Conservation (phyloP, 2,113 vertebrate genomes). For the Phyllostomus discolor region DNA sequence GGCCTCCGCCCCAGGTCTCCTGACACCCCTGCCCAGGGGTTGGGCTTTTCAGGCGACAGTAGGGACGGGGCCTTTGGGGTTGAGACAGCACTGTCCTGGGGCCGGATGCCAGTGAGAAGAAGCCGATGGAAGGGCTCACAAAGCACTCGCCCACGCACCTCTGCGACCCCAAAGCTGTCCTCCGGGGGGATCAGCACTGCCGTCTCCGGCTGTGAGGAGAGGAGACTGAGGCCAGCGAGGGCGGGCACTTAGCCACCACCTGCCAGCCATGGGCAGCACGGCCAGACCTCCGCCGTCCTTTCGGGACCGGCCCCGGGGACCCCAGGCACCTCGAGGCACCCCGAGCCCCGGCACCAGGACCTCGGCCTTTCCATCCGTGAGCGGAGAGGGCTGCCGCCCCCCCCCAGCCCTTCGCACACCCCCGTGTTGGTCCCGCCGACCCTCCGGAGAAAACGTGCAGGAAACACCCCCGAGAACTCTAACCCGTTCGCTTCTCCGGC, state of each 20-base stretch:
- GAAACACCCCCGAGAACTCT: fast-evolving
- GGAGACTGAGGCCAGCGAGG: background rate
- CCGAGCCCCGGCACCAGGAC: no score
- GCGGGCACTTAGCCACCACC: background rate
- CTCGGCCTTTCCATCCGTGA: fast-evolving
- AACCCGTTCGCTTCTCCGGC: slow-evolving; percentile 22
- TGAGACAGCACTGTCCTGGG: fast-evolving
- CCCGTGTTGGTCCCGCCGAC: background rate
- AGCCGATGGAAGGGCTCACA: fast-evolving
- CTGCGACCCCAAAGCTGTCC: fast-evolving
- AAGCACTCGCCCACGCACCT: background rate
- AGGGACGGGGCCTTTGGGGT: background rate
- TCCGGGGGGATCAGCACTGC: fast-evolving
- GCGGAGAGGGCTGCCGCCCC: no score
- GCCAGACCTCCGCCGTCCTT: background rate
- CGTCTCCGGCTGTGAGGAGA: fast-evolving
- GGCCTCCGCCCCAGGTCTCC: background rate
- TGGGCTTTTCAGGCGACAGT: no score
- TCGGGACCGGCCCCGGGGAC: background rate
- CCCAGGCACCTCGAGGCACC: no score
- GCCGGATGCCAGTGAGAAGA: fast-evolving
- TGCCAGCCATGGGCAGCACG: fast-evolving
- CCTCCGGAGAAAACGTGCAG: fast-evolving
- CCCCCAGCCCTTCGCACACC: fast-evolving
- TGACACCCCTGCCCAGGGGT: background rate